These are phyloP conservation scores for Notoglanidium macrostoma DNA, from an alignment of 2,797 vertebrate genomes.

Conservation along the genomic window DNA sequence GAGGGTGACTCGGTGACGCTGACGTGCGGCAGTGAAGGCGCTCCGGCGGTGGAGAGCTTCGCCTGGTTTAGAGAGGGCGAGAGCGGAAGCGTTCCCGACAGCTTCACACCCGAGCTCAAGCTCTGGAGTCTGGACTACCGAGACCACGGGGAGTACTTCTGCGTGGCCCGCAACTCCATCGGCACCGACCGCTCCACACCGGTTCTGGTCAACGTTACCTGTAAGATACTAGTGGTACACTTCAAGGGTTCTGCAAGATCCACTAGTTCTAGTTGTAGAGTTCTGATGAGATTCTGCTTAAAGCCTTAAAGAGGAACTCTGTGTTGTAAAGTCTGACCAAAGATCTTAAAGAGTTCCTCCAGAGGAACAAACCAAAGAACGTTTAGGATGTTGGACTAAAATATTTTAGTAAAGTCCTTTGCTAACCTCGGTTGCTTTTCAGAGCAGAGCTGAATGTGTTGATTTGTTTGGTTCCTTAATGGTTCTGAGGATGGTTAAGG, in stretches of 20 bases:
- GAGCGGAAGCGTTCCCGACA: constrained; percentile 76
- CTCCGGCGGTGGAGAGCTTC: constrained; percentile 77
- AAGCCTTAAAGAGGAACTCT: neutral
- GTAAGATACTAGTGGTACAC: constrained; percentile 59
- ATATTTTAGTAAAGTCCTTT: neutral
- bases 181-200: constrained; percentile 74
- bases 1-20: constrained; percentile 73
- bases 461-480: neutral
- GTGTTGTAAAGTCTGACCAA: neutral
- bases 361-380: neutral
- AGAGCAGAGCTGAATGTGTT: neutral
- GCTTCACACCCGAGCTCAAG: constrained; percentile 73
- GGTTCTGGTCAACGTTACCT: constrained; percentile 73
- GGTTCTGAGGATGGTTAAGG: neutral
- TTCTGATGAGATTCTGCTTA: neutral
- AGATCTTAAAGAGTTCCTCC: neutral
- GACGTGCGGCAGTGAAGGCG: constrained; percentile 74
- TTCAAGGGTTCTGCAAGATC: neutral
- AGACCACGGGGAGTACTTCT: constrained; percentile 76
- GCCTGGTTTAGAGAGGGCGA: constrained; percentile 80
- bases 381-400: neutral
- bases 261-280: neutral
- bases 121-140: constrained; percentile 69
- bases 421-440: neutral
- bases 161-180: constrained; percentile 76